Evolutionary conservation across 2,888 invertebrate genomes (phyloP), one percentile per base, ranked within the genome.

Genomic region (Cataglyphis rosenhaueri): DNA sequence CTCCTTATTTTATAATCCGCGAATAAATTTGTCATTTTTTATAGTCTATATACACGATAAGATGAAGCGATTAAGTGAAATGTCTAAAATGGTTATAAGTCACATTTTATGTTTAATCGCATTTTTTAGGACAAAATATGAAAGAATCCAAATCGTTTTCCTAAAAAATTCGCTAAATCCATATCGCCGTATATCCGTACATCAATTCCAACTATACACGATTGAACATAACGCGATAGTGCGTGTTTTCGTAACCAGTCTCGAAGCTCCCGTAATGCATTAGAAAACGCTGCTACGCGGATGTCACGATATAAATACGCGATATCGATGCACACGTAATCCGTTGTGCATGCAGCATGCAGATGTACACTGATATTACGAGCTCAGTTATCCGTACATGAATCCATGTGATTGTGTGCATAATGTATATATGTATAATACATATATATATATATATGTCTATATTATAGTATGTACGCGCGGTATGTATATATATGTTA

Each of bases 201-300:
- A 32, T 32, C 6, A 82, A 86, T 85, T 86, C 75, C 84, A 84
- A 84, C 85, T 89, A 89, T 84, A 83, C 83, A 79, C 73, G 75
- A 76, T 64, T 64, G 81, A 76, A 68, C 83, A 78, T 66, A 66
- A 82, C 38, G 21, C 75, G 81, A 71, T 75, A 57, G 61, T 32
- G 65, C 79, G 79, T 85, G 79, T 86, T 88, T 88, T 87, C 83
- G 76, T 81, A 82, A 76, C 62, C 55, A 82, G 70, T 78, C 68
- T 70, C 59, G 21, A 78, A 82, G 65, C 68, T 70, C 76, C 68
- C 41, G 29, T 35, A 12, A 25, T 61, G 83, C 74, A 82, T 84
- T 82, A 88, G 85, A 85, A 88, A 88, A 88, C 68, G 78, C 71
- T 84, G 52, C 29, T 66, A 65, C 55, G 41, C 52, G 81, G 64